Percentiles rank a stretch among this genome's conserved stretches.
Evolutionary conservation across 2,113 vertebrate genomes (phyloP).

Genomic region (Prochilodus magdalenae): DNA sequence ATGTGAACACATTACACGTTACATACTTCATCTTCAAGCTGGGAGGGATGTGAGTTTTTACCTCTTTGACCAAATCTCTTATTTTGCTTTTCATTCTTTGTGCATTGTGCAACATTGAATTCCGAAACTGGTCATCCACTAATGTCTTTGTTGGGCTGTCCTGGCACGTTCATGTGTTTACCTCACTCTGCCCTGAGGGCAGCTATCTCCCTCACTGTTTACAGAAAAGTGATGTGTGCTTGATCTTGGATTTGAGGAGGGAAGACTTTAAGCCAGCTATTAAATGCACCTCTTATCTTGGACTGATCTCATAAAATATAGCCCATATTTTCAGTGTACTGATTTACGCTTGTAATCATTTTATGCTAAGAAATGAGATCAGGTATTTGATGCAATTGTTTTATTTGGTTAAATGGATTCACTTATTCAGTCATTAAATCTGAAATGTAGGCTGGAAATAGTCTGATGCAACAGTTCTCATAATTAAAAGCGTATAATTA

Average conservation of each 20-base stretch:
- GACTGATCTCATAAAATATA: neutral
- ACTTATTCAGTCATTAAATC: neutral
- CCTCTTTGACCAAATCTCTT: no score
- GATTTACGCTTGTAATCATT: neutral
- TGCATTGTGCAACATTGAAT: no score
- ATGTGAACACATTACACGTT: no score
- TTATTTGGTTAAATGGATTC: neutral
- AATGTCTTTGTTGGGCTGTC: neutral
- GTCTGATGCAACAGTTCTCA: neutral
- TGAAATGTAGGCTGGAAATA: neutral
- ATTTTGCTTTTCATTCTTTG: no score
- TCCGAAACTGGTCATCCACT: constrained; percentile 3
- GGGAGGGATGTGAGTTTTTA: no score
- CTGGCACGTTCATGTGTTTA: neutral
- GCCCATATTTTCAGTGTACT: neutral
- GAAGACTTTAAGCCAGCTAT: neutral
- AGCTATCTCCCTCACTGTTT: neutral
- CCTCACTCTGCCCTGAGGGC: neutral
- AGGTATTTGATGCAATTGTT: neutral
- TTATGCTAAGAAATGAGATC: neutral
- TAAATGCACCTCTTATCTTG: neutral
- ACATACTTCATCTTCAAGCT: no score
- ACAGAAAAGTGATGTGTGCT: neutral
- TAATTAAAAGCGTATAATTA: no score
- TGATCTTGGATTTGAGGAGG: neutral